These are phyloP conservation scores for Pocota personata DNA, from an alignment of 2,888 invertebrate genomes.

Conservation along the genomic window DNA sequence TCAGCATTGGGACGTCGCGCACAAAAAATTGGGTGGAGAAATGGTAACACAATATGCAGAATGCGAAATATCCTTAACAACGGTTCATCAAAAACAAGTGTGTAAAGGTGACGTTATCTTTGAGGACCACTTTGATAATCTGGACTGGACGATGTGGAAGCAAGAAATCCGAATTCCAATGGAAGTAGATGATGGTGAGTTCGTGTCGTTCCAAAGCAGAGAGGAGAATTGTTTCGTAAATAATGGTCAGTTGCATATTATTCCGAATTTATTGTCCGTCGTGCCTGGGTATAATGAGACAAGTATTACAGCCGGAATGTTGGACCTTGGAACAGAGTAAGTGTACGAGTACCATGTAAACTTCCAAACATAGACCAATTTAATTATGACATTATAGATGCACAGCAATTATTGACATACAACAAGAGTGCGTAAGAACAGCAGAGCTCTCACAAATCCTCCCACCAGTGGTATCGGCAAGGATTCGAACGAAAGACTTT, in stretches of 20 bases:
- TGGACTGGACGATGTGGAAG: conserved; percentile 84
- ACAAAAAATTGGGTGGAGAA: conserved; percentile 28
- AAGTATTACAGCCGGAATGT: conserved; percentile 77
- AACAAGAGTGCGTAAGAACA: conserved; percentile 78
- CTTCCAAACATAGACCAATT: background rate
- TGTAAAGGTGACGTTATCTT: conserved; percentile 85
- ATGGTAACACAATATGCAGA: background rate
- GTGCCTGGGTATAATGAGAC: conserved; percentile 75
- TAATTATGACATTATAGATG: conserved; percentile 81
- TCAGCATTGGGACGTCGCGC: conserved; percentile 2
- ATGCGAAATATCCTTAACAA: conserved; percentile 34
- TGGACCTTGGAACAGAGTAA: conserved; percentile 81
- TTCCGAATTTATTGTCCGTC: conserved; percentile 80
- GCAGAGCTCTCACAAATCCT: conserved; percentile 83
- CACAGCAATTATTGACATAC: conserved; percentile 83
- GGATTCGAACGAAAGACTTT: conserved; percentile 85
- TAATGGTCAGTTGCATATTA: conserved; percentile 80
- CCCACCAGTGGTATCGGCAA: conserved; percentile 88
- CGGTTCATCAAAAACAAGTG: conserved; percentile 69
- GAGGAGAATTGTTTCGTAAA: conserved; percentile 79
- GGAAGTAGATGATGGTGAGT: conserved; percentile 83
- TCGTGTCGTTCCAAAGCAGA: conserved; percentile 82
- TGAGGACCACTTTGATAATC: conserved; percentile 85
- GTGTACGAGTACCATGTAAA: conserved; percentile 24
- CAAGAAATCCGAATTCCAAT: conserved; percentile 85